Evolutionary conservation across 2,797 vertebrate genomes (phyloP).

Genomic region (Leptatherina wallacei): DNA sequence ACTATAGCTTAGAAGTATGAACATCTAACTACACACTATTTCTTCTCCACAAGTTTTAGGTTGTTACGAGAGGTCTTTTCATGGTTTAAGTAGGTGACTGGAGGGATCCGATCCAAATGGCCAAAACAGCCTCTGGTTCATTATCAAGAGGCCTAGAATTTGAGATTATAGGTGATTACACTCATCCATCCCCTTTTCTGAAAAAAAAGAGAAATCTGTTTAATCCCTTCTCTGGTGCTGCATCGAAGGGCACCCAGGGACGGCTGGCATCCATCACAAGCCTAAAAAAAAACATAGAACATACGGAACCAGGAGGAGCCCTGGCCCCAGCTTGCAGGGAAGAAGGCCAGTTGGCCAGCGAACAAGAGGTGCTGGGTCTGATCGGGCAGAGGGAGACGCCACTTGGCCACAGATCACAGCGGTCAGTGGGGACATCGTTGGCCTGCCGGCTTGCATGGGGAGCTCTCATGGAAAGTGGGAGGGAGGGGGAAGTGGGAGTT

Average conservation of each 20-base stretch:
- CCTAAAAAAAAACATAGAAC: conserved; percentile 82
- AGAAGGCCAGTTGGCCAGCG: conserved; percentile 82
- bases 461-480: conserved; percentile 71
- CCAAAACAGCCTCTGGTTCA: conserved; percentile 73
- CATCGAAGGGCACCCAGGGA: conserved; percentile 78
- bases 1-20: conserved; percentile 33
- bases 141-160: conserved; percentile 85
- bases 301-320: conserved; percentile 86
- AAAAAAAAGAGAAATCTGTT: conserved; percentile 78
- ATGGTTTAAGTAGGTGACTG: conserved; percentile 69
- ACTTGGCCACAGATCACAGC: conserved; percentile 87
- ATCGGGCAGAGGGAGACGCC: conserved; percentile 81
- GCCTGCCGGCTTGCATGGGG: conserved; percentile 69
- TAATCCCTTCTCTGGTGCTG: conserved; percentile 81
- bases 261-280: conserved; percentile 78
- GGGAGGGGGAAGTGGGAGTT: conserved; percentile 62
- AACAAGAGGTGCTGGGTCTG: conserved; percentile 84
- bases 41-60: conserved; percentile 48
- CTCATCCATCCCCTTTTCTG: conserved; percentile 79
- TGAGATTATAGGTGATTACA: conserved; percentile 86
- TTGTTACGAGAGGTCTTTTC: conserved; percentile 57
- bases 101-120: conserved; percentile 68
- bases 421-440: conserved; percentile 83
- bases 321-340: conserved; percentile 78
- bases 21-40: conserved; percentile 37